Evolutionary conservation across 2,113 vertebrate genomes (phyloP), one percentile per base, ranked within the genome.

Genomic region (Psilopsiagon aurifrons): DNA sequence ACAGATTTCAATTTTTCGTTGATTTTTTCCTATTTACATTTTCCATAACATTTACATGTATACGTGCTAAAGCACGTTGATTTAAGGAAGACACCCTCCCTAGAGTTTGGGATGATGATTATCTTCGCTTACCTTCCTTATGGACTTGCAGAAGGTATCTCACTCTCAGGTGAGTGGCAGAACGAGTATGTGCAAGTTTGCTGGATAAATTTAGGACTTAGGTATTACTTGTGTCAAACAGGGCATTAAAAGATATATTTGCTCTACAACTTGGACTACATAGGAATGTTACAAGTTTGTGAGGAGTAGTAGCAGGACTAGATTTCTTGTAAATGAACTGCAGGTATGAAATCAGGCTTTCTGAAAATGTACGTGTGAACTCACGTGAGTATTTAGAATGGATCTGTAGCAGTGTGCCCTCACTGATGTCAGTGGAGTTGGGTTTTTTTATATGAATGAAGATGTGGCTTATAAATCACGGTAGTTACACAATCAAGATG

Each of bases 41-140:
- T 94, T 97, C 96, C 97, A 33, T 98, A 94, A 98, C 95, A 0
- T 5, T 75, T 86, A 35, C 4, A 2, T 84, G 25, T 97, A 63
- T 35, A 99, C 98, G 98, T 98, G 74, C 97, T 99, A 7, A 99
- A 99, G 97, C 99, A 99, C 88, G 99, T 99, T 91, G 99, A 99
- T 97, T 97, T 99, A 97, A 98, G 99, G 97, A 99, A 99, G 79
- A 99, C 99, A 0, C 99, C 99, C 6, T 99, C 99, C 29, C 96
- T 99, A 54, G 99, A 99, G 97, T 99, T 99, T 86, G 99, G 99
- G 24, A 99, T 99, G 99, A 99, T 99, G 99, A 99, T 99, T 57
- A 99, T 99, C 88, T 99, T 99, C 77, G 99, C 99, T 9, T 99
- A 99, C 88, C 99, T 99, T 73, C 99, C 99, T 6, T 99, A 99